Evolutionary conservation across 2,113 vertebrate genomes (phyloP).

Genomic region (Ictidomys tridecemlineatus): DNA sequence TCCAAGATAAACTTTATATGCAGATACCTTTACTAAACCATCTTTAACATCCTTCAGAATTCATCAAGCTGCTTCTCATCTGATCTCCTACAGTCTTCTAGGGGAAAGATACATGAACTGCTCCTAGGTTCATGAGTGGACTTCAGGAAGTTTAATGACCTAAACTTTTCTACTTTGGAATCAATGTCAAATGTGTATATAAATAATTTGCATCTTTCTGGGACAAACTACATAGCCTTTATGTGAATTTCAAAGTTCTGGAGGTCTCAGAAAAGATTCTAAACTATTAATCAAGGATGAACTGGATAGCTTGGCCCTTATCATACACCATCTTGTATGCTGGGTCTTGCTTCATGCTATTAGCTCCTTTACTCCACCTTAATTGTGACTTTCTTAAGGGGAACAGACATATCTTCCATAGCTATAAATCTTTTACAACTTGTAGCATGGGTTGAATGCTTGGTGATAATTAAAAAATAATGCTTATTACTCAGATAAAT

Average conservation of each 20-base stretch:
- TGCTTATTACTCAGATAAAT: neutral
- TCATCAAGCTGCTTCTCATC: neutral
- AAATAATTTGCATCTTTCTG: neutral
- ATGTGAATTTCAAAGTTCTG: neutral
- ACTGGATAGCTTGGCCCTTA: neutral
- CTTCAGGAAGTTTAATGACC: slow-evolving; percentile 30
- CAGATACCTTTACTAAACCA: neutral
- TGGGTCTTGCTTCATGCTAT: neutral
- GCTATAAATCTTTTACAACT: neutral
- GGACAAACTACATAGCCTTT: neutral
- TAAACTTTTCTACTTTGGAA: slow-evolving; percentile 3
- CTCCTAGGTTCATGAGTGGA: neutral
- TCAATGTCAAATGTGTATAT: neutral
- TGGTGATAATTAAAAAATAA: slow-evolving; percentile 50
- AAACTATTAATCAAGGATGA: slow-evolving; percentile 6
- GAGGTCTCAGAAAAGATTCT: neutral
- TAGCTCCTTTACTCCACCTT: neutral
- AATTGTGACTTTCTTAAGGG: neutral
- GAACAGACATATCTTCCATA: neutral
- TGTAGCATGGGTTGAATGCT: neutral
- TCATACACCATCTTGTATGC: neutral
- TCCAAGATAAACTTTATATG: slow-evolving; percentile 24
- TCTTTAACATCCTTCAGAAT: neutral
- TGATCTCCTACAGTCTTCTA: neutral
- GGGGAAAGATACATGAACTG: neutral